These are phyloP conservation scores for Nephrotoma guestfalica DNA, from an alignment of 2,888 invertebrate species.

Conservation along the genomic window DNA sequence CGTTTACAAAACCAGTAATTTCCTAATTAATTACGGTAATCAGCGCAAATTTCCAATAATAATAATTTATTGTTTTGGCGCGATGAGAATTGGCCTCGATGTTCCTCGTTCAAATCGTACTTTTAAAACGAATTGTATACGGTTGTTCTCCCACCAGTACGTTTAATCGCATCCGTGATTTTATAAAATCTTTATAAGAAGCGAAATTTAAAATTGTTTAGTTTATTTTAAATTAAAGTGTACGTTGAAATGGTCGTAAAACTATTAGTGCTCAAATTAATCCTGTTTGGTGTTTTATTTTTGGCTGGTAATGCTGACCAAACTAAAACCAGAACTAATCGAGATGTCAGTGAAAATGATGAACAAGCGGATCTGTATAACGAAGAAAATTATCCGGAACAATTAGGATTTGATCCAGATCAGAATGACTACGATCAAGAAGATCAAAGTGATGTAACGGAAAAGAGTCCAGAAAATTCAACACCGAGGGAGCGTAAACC, in stretches of 20 bases:
- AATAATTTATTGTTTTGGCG: not conserved
- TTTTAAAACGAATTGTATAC: not conserved
- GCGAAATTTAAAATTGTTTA: not conserved
- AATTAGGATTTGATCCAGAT: not conserved
- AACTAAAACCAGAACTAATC: not conserved
- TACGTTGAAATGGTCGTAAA: not conserved
- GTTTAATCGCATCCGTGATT: too few relatives aligned
- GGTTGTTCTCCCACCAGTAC: not conserved
- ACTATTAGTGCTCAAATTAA: not conserved
- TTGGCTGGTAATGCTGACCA: not conserved
- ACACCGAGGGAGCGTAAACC: not conserved
- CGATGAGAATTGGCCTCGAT: not conserved
- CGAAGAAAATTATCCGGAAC: not conserved
- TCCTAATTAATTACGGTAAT: not conserved
- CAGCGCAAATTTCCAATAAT: not conserved
- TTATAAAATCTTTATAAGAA: not conserved
- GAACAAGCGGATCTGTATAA: not conserved
- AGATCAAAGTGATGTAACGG: not conserved
- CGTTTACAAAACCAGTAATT: not conserved
- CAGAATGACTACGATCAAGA: not conserved
- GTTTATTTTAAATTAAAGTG: not conserved
- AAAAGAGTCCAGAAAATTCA: not conserved
- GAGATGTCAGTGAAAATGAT: not conserved
- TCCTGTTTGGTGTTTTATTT: not conserved
- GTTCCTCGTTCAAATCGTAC: not conserved